Conservation (phyloP, 2,888 invertebrate genomes). For the Eristalinus aeneus region DNA sequence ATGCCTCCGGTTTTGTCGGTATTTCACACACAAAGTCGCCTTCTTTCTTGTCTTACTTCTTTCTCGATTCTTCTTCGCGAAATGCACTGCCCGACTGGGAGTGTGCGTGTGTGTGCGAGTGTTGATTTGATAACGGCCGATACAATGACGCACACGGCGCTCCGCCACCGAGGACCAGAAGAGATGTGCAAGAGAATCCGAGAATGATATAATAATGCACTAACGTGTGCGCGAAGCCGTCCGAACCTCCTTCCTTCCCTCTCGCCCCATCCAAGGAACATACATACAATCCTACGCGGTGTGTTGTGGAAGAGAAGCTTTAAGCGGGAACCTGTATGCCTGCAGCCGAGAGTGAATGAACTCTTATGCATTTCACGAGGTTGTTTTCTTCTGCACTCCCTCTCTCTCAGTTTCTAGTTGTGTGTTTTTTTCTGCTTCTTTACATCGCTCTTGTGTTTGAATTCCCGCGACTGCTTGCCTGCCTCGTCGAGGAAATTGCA, state of each 20-base stretch:
- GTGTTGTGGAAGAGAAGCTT: background rate
- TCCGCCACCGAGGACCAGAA: slow-evolving; percentile 36
- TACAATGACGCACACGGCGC: slow-evolving; percentile 52
- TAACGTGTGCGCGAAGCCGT: slow-evolving; percentile 46
- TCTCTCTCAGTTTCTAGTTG: slow-evolving; percentile 60
- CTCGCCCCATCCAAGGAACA: background rate
- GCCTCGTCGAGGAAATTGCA: slow-evolving; percentile 49
- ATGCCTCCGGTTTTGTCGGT: slow-evolving; percentile 48
- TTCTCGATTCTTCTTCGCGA: slow-evolving; percentile 32
- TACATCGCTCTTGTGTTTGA: background rate
- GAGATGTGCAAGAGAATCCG: slow-evolving; percentile 55
- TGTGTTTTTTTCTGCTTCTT: slow-evolving; percentile 37
- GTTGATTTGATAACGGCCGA: slow-evolving; percentile 48
- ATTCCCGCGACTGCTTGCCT: background rate
- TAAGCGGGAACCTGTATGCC: slow-evolving; percentile 62
- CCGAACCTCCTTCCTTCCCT: slow-evolving; percentile 7
- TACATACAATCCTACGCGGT: background rate
- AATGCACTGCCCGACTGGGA: background rate
- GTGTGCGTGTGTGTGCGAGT: background rate
- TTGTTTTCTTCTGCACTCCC: slow-evolving; percentile 48
- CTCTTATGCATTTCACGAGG: slow-evolving; percentile 71
- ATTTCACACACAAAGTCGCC: slow-evolving; percentile 34
- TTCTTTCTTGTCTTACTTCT: slow-evolving; percentile 37
- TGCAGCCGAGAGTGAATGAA: slow-evolving; percentile 66
- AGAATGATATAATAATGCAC: slow-evolving; percentile 64